phyloP scores from a whole-genome alignment of 2,888 invertebrate species.

The Cerastoderma edule region DNA sequence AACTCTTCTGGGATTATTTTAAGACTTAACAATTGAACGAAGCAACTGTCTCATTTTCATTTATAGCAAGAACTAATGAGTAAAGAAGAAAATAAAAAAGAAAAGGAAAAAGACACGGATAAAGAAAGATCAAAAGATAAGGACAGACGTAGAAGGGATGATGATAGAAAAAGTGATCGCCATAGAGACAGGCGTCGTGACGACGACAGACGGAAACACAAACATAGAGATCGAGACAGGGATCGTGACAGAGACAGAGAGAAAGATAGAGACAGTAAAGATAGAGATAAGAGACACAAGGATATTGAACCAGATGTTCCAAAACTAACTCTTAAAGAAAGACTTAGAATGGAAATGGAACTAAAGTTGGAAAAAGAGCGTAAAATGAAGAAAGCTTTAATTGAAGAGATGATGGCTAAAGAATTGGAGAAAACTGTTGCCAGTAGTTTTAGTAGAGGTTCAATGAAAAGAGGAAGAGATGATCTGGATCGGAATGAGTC shows the following conservation, averaged over 20 bases:
- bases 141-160: conserved; percentile 30
- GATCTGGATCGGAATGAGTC: conserved; percentile 18
- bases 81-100: conserved; percentile 45
- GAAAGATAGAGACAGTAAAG: conserved; percentile 43
- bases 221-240: conserved; percentile 40
- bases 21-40: too few relatives aligned
- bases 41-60: too few relatives aligned
- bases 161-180: conserved; percentile 18
- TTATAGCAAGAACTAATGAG: conserved; percentile 57
- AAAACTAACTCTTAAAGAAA: conserved; percentile 56
- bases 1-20: too few relatives aligned
- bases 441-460: conserved; percentile 17
- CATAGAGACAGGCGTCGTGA: conserved; percentile 30
- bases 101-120: conserved; percentile 22
- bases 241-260: conserved; percentile 40
- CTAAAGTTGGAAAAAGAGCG: conserved; percentile 61
- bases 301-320: conserved; percentile 52
- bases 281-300: conserved; percentile 21
- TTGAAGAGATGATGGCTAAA: conserved; percentile 69
- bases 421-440: conserved; percentile 66
- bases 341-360: conserved; percentile 61
- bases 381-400: conserved; percentile 61
- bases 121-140: conserved; percentile 39
- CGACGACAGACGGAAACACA: conserved; percentile 43
- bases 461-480: conserved; percentile 20